Percentiles rank a stretch among this genome's conserved stretches.
These are phyloP conservation scores for Drosophila paramelanica DNA, from an alignment of 2,888 invertebrate genomes.

Conservation along the genomic window DNA sequence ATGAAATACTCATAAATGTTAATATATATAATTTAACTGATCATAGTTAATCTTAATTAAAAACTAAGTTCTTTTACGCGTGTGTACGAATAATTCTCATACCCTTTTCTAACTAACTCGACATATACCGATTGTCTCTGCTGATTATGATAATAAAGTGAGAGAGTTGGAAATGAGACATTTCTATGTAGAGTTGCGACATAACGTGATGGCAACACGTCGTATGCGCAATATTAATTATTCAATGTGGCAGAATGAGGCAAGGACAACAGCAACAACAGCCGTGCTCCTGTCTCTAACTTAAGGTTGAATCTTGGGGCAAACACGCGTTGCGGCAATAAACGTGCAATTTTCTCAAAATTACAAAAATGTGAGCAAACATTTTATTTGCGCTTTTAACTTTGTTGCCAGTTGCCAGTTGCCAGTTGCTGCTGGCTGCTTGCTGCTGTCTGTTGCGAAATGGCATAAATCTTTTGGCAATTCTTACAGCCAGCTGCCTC, in stretches of 20 bases:
- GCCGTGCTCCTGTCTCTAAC: slow-evolving; percentile 29
- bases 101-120: neutral
- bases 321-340: slow-evolving; percentile 65
- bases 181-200: slow-evolving; percentile 32
- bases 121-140: slow-evolving; percentile 22
- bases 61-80: too few species aligned
- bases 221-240: slow-evolving; percentile 79
- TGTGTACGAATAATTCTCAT: too few species aligned
- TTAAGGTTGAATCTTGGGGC: slow-evolving; percentile 52
- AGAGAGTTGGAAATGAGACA: slow-evolving; percentile 19
- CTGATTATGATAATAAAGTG: slow-evolving; percentile 60
- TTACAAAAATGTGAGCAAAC: slow-evolving; percentile 79
- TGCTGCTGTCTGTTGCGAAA: slow-evolving; percentile 16
- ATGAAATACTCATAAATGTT: too few species aligned
- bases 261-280: neutral
- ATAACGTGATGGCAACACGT: slow-evolving; percentile 59
- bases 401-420: slow-evolving; percentile 51
- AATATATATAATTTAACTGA: too few species aligned
- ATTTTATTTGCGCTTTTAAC: slow-evolving; percentile 73
- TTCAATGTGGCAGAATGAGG: slow-evolving; percentile 43
- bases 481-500: slow-evolving; percentile 49
- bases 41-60: too few species aligned
- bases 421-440: slow-evolving; percentile 13
- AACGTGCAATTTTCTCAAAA: slow-evolving; percentile 71
- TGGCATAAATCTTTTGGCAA: slow-evolving; percentile 73